phyloP scores from a whole-genome alignment of 2,888 invertebrate species.

The Epicampocera succincta region DNA sequence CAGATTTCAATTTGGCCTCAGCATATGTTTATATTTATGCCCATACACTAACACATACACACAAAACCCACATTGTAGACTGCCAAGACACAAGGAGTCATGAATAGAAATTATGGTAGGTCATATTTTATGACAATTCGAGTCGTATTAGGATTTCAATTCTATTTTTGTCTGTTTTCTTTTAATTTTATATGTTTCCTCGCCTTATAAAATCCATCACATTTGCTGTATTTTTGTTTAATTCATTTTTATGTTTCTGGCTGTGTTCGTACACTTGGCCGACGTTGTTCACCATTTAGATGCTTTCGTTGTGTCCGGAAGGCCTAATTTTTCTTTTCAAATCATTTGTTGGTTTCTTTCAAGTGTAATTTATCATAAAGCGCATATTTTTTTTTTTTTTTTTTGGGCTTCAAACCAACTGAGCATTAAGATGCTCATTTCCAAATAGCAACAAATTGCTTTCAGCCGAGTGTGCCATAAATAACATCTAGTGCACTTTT shows the following conservation, averaged over 20 bases:
- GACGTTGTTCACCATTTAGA: too few species aligned
- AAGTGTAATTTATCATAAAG: neutral
- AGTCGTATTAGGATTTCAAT: slow-evolving; percentile 35
- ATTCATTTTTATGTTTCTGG: too few species aligned
- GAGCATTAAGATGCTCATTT: neutral
- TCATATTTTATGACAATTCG: slow-evolving; percentile 36
- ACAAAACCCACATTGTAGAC: neutral
- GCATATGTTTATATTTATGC: neutral
- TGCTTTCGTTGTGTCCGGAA: too few species aligned
- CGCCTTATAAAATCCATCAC: slow-evolving; percentile 10
- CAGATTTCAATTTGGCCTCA: too few species aligned
- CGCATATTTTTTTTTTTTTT: neutral
- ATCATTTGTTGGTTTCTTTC: too few species aligned
- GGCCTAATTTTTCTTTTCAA: too few species aligned
- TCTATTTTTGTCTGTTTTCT: slow-evolving; percentile 17
- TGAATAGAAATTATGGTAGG: slow-evolving; percentile 63
- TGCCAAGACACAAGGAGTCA: neutral
- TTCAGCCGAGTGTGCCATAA: slow-evolving; percentile 45
- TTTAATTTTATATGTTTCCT: too few species aligned
- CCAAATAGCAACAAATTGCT: slow-evolving; percentile 38
- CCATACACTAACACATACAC: neutral
- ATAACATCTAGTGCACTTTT: slow-evolving; percentile 52
- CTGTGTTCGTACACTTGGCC: too few species aligned
- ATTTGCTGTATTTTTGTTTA: neutral
- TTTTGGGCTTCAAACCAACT: neutral